Base-by-base conservation (phyloP, 2,797 vertebrate species). In the Cynopterus sphinx region DNA sequence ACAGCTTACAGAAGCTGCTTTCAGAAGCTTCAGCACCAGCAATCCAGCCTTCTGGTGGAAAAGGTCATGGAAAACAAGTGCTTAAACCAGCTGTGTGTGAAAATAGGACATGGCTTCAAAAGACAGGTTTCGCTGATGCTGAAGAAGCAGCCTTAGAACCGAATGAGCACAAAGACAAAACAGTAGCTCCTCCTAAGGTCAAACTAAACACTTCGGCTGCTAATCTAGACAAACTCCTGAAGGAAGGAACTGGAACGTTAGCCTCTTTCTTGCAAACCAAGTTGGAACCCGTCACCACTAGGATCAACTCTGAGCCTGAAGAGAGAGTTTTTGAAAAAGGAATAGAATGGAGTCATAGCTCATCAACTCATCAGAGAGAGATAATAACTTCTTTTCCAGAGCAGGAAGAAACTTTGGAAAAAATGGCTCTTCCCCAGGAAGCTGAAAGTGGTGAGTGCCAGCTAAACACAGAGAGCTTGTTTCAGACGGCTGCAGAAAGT, bases 1-100 rank as follows among this genome's bases (percentile, higher is more conserved):
- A 63, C 85, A 96, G 39, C n/a, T 92, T 98, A 71, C 96, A 97
- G 94, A 96, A 95, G 91, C 96, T 97, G 22, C 96, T 97, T 92
- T 91, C 43, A 11, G 96, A 89, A 67, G 57, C 74, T 39, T 97
- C 95, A 16, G 59, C 78, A 9, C 78, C 91, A 65, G 77, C 81
- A 26, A 28, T 82, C 55, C 96, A 96, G 0, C 79, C 55, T 22
- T 26, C 67, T 67, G 12, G 55, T 94, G 98, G 98, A 95, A 96
- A 97, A 92, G 63, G 31, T 92, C 49, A 63, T 90, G 90, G 57
- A 85, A 86, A 94, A 61, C 88, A 70, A 53, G 74, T 82, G 12
- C 63, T 51, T n/a, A 19, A 74, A 61, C 11, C 21, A 78, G 21
- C 1, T 94, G 93, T 59, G 90, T 57, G 73, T 92, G n/a, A 24